Base-by-base conservation (phyloP, 2,888 invertebrate genomes). In the Rhagonycha lutea region DNA sequence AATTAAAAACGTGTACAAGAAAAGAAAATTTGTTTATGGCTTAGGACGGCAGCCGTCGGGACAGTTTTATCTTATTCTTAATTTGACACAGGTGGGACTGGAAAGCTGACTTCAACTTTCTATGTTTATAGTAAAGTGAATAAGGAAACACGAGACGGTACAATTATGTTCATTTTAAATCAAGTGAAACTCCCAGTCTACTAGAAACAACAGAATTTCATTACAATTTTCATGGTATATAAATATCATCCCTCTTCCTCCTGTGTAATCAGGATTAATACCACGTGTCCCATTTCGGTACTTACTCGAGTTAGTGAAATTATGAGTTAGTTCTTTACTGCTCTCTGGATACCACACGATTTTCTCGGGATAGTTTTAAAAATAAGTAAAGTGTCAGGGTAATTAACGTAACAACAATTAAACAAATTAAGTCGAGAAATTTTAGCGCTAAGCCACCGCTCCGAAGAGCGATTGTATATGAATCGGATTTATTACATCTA, bases 81-180 rank as follows among this genome's bases (percentile, higher is more conserved):
- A 87, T 87, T 86, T 85, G 85, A 86, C 86, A 85, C 86, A 87
- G 86, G 86, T 86, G 86, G 85, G 84, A 81, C 81, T 74, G 68
- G 80, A 79, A 79, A 80, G 60, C 70, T 61, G 61, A 67, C 73
- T 72, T 70, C 61, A 73, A 73, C 70, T 74, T 70, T 74, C 28
- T 68, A 61, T 61, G 74, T 74, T 65, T 18, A 24, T 67, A 29
- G 47, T 63, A 74, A 65, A 74, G 70, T 75, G 78, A 79, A 77
- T 75, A 79, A 73, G 69, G 61, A 76, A 72, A 72, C 72, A 69
- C 61, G 70, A 74, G 70, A 74, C 74, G 60, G 28, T 26, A 63
- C 74, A 74, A 74, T 74, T 74, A 74, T 74, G 74, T 74, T 74
- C 67, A 68, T 47, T 74, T 67, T 74, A 74, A 74, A 70, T 70